These are phyloP conservation scores for Ginglymostoma cirratum DNA, from an alignment of 2,113 vertebrate genomes.

Conservation along the genomic window DNA sequence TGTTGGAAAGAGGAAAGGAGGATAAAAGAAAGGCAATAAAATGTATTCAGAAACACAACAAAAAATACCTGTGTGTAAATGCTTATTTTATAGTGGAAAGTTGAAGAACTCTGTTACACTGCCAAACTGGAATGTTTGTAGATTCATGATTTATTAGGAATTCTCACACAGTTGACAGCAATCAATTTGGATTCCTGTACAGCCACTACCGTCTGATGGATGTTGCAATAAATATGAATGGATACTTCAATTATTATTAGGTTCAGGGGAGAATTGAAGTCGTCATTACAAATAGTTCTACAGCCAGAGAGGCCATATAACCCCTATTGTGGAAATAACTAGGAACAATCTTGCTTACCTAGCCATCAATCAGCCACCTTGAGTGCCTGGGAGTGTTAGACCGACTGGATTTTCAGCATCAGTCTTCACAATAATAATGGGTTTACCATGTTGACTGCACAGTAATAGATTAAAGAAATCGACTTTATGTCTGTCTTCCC, in stretches of 20 bases:
- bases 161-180: neutral
- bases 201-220: neutral
- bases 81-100: neutral
- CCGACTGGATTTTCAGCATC: neutral
- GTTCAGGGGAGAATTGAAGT: conserved; percentile 24
- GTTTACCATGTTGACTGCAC: neutral
- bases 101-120: neutral
- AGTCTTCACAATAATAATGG: conserved; percentile 23
- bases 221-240: neutral
- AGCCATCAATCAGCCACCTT: conserved; percentile 3
- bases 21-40: neutral
- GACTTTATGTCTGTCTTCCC: neutral
- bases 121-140: neutral
- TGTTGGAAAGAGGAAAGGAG: neutral
- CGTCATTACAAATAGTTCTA: neutral
- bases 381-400: conserved; percentile 7
- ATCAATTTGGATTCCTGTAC: neutral
- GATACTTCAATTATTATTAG: neutral
- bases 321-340: neutral
- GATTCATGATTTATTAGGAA: neutral
- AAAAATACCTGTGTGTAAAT: neutral
- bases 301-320: neutral
- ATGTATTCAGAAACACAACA: neutral
- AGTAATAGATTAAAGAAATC: conserved; percentile 19
- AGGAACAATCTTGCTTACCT: neutral